Conservation (phyloP, 2,888 invertebrate species). For the Eupithecia abbreviata region DNA sequence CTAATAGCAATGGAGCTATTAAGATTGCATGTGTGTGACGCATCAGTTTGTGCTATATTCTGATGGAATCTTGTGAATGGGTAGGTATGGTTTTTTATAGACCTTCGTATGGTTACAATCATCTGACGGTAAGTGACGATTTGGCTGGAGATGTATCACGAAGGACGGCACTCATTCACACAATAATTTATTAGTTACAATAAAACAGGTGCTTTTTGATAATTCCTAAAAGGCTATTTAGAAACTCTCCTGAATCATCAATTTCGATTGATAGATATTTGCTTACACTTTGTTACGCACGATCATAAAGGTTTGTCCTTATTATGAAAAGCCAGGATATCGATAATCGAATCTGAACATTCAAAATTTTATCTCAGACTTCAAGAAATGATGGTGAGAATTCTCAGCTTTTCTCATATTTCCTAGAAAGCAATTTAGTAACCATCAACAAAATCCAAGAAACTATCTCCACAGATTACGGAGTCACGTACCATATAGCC, state of each 20-base stretch:
- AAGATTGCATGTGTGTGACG: slow-evolving; percentile 3
- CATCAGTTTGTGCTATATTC: neutral
- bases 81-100: neutral
- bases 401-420: slow-evolving; percentile 20
- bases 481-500: slow-evolving; percentile 66
- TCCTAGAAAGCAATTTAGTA: slow-evolving; percentile 32
- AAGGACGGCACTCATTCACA: neutral
- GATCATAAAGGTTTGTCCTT: no score
- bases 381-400: slow-evolving; percentile 16
- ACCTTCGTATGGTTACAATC: neutral
- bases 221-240: neutral
- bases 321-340: neutral
- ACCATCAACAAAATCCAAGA: slow-evolving; percentile 40
- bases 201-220: neutral
- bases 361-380: neutral
- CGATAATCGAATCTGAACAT: neutral
- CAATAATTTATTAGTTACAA: neutral
- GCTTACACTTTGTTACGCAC: neutral
- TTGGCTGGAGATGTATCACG: neutral
- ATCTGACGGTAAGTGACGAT: neutral
- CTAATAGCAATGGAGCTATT: slow-evolving; percentile 8
- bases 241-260: neutral
- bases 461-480: slow-evolving; percentile 54
- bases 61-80: neutral
- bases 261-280: neutral